These are phyloP conservation scores for Drosophila miranda DNA, from an alignment of 1,140 invertebrate species.

Conservation along the genomic window DNA sequence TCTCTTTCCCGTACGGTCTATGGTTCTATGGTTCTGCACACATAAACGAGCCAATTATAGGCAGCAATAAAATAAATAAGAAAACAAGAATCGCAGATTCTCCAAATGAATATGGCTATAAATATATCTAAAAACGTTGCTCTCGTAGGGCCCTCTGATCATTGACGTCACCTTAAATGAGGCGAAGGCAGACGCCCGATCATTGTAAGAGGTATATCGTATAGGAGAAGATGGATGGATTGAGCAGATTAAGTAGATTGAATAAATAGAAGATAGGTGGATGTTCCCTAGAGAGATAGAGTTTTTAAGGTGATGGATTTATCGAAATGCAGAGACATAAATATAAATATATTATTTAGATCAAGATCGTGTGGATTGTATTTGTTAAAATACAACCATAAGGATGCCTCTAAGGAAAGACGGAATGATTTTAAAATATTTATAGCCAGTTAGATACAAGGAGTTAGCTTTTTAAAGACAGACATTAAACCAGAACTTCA, in stretches of 20 bases:
- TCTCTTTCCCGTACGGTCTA: background rate
- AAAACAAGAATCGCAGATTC: constrained; percentile 33
- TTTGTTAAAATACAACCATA: no score
- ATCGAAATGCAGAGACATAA: no score
- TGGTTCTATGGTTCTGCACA: constrained; percentile 9
- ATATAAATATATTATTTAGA: no score
- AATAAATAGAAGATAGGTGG: background rate
- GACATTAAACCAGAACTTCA: no score
- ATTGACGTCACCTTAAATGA: constrained; percentile 70
- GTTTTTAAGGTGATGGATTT: no score
- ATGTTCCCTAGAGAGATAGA: no score
- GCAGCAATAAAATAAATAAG: constrained; percentile 64
- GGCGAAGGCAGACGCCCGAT: constrained; percentile 25
- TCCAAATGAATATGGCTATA: constrained; percentile 57
- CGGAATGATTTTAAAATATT: no score
- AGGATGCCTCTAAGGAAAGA: no score
- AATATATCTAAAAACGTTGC: constrained; percentile 36
- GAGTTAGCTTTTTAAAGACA: no score
- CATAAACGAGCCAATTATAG: constrained; percentile 76
- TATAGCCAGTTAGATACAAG: no score
- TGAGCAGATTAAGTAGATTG: no score
- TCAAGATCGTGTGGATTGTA: no score
- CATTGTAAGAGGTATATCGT: constrained; percentile 9
- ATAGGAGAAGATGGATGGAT: constrained; percentile 11
- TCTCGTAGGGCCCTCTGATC: constrained; percentile 43